phyloP scores from a whole-genome alignment of 2,888 invertebrate genomes.

The Papilio gigon region DNA sequence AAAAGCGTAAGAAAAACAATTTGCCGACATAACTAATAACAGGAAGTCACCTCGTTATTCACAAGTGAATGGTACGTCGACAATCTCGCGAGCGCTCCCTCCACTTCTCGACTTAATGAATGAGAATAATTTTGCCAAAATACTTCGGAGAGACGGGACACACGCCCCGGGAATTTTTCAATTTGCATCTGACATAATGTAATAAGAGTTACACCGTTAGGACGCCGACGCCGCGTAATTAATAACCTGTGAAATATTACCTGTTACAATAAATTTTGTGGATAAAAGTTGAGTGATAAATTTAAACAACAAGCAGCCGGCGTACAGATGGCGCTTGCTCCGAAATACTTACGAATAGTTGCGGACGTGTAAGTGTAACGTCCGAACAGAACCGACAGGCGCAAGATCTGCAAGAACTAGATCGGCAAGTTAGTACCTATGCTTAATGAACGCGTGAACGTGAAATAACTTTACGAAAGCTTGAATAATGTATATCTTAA shows the following conservation, averaged over 20 bases:
- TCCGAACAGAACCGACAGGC: slow-evolving; percentile 59
- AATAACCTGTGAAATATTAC: slow-evolving; percentile 82
- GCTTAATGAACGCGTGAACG: slow-evolving; percentile 81
- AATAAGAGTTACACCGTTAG: slow-evolving; percentile 81
- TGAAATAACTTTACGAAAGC: slow-evolving; percentile 79
- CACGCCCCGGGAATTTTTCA: slow-evolving; percentile 82
- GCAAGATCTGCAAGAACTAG: slow-evolving; percentile 37
- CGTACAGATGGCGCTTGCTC: slow-evolving; percentile 56
- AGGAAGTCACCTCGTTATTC: slow-evolving; percentile 81
- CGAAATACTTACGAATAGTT: slow-evolving; percentile 80
- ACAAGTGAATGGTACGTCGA: slow-evolving; percentile 79
- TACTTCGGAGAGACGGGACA: slow-evolving; percentile 81
- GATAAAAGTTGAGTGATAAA: slow-evolving; percentile 83
- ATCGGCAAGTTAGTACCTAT: slow-evolving; percentile 75
- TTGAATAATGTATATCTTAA: slow-evolving; percentile 82
- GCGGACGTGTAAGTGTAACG: slow-evolving; percentile 72
- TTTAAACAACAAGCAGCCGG: slow-evolving; percentile 77
- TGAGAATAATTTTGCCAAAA: slow-evolving; percentile 82
- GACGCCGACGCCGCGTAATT: slow-evolving; percentile 79
- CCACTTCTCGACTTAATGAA: slow-evolving; percentile 80
- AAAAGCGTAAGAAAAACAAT: slow-evolving; percentile 75
- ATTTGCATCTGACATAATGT: slow-evolving; percentile 82
- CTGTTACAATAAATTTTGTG: slow-evolving; percentile 81
- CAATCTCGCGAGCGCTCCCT: slow-evolving; percentile 77
- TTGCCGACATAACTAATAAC: slow-evolving; percentile 79